Evolutionary conservation across 2,797 vertebrate genomes (phyloP).

Genomic region (Gadopsis marmoratus): DNA sequence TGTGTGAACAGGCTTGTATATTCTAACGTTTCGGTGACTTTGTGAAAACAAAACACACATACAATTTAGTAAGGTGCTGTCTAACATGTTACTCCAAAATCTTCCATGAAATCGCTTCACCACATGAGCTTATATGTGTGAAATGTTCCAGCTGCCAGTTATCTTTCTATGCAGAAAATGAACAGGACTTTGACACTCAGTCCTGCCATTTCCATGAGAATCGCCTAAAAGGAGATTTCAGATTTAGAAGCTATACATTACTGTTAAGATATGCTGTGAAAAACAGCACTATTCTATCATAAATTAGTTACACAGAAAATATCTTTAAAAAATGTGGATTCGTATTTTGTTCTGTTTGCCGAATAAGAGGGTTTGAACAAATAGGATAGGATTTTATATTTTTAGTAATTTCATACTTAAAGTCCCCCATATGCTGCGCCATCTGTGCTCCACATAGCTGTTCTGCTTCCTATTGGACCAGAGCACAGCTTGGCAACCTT

Average conservation of each 20-base stretch:
- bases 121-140: too few relatives aligned
- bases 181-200: background rate
- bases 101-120: too few relatives aligned
- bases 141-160: background rate
- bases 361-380: slow-evolving; percentile 44
- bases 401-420: slow-evolving; percentile 56
- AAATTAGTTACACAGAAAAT: slow-evolving; percentile 34
- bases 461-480: slow-evolving; percentile 66
- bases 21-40: background rate
- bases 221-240: background rate
- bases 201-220: background rate
- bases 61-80: background rate
- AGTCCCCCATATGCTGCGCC: slow-evolving; percentile 72
- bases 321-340: background rate
- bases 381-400: slow-evolving; percentile 33
- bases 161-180: background rate
- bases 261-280: background rate
- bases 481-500: slow-evolving; percentile 65
- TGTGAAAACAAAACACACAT: background rate
- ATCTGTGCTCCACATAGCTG: slow-evolving; percentile 75
- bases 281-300: background rate
- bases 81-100: background rate
- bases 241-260: background rate
- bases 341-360: slow-evolving; percentile 1
- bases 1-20: background rate